These are phyloP conservation scores for Tolypeutes matacus DNA, from an alignment of 2,797 vertebrate species.

Conservation along the genomic window DNA sequence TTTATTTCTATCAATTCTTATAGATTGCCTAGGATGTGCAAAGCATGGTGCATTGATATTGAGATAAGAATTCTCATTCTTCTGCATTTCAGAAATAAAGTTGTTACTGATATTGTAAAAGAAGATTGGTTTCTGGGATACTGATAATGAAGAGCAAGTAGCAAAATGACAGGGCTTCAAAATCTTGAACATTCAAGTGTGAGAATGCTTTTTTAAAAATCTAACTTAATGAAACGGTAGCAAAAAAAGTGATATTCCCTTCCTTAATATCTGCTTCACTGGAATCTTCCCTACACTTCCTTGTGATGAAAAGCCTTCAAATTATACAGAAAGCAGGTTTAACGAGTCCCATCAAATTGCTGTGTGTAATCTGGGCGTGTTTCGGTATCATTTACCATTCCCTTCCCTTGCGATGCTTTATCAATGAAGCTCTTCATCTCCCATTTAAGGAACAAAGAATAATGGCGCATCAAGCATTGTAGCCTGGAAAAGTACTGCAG, in stretches of 20 bases:
- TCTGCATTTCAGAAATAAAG: constrained; percentile 44
- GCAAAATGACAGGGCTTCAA: neutral
- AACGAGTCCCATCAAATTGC: neutral
- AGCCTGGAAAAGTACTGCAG: neutral
- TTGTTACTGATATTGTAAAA: neutral
- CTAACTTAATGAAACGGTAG: neutral
- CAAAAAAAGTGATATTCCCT: neutral
- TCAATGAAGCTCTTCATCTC: neutral
- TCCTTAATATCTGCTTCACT: constrained; percentile 23
- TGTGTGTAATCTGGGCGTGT: neutral
- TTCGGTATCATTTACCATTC: constrained; percentile 1
- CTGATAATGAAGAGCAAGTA: neutral
- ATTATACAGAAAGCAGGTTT: neutral
- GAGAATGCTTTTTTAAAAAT: neutral
- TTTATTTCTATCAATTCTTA: constrained; percentile 41
- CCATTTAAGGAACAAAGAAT: neutral
- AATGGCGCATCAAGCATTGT: neutral
- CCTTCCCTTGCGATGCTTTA: neutral
- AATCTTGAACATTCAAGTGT: neutral
- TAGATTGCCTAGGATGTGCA: neutral
- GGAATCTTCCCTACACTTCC: neutral
- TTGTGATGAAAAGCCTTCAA: neutral
- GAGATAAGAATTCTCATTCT: neutral
- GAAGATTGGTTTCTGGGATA: neutral
- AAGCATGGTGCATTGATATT: neutral